Evolutionary conservation across 1,140 invertebrate species (phyloP).

Genomic region (Drosophila tristis): DNA sequence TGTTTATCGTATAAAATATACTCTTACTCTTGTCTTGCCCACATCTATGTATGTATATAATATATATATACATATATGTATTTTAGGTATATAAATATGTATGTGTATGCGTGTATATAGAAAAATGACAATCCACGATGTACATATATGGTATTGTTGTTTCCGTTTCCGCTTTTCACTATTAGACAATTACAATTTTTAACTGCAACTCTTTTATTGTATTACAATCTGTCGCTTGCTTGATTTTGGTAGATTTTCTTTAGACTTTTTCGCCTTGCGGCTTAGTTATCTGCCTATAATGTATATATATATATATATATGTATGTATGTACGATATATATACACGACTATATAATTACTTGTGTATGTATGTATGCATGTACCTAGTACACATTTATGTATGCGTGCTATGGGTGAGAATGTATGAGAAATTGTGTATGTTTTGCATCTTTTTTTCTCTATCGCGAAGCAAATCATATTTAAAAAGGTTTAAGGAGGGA

Average conservation of each 20-base stretch:
- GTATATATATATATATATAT: constrained; percentile 22
- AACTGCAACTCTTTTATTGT: constrained; percentile 77
- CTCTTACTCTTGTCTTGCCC: constrained; percentile 72
- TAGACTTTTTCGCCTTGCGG: constrained; percentile 25
- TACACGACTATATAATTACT: not conserved
- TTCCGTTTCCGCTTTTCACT: constrained; percentile 47
- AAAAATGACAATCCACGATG: constrained; percentile 69
- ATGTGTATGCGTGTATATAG: constrained; percentile 72
- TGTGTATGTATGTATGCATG: constrained; percentile 45
- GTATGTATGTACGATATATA: constrained; percentile 4
- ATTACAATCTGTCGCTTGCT: constrained; percentile 71
- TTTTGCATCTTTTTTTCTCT: constrained; percentile 20
- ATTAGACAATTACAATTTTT: constrained; percentile 77
- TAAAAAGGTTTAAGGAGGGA: constrained; percentile 17
- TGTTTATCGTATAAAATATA: constrained; percentile 83
- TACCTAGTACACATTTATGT: constrained; percentile 36
- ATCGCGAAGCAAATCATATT: constrained; percentile 42
- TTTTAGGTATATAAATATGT: constrained; percentile 63
- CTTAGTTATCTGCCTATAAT: constrained; percentile 40
- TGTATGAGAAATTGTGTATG: constrained; percentile 30
- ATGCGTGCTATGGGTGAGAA: constrained; percentile 48
- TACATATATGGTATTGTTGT: constrained; percentile 43
- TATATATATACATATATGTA: constrained; percentile 42
- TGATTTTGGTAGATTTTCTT: constrained; percentile 50
- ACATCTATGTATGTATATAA: constrained; percentile 59